phyloP scores from a whole-genome alignment of 2,888 invertebrate species.

The Melipona bicolor region DNA sequence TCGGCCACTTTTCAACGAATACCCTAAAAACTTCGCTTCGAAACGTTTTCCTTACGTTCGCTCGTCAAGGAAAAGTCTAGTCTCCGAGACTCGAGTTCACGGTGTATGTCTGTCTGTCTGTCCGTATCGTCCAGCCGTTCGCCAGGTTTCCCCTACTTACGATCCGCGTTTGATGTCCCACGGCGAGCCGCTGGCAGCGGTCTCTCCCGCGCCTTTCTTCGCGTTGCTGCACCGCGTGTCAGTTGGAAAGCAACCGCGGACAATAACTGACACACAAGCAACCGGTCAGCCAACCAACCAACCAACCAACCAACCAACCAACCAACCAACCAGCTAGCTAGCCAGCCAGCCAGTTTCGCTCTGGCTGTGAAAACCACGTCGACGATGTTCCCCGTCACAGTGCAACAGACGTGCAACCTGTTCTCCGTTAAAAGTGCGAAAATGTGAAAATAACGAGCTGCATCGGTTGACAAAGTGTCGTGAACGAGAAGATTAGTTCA shows the following conservation, averaged over 20 bases:
- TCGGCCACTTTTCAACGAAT: too few relatives aligned
- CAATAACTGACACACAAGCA: slow-evolving; percentile 72
- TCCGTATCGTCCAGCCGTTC: slow-evolving; percentile 48
- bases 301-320: too few relatives aligned
- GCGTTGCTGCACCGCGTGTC: slow-evolving; percentile 78
- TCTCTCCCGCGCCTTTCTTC: slow-evolving; percentile 82
- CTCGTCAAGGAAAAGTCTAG: neutral
- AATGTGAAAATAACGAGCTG: slow-evolving; percentile 9
- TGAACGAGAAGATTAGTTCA: neutral
- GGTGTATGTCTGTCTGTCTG: slow-evolving; percentile 52
- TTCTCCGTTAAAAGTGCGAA: neutral
- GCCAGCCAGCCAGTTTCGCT: slow-evolving; percentile 53
- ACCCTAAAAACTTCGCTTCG: neutral
- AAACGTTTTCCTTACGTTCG: neutral
- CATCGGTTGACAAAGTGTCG: slow-evolving; percentile 3
- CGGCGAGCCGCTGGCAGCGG: slow-evolving; percentile 55
- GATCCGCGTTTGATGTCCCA: slow-evolving; percentile 48
- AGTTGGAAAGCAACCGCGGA: slow-evolving; percentile 80
- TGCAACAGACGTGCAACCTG: neutral
- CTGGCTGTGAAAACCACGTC: slow-evolving; percentile 44
- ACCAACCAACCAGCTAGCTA: slow-evolving; percentile 23
- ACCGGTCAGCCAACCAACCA: slow-evolving; percentile 45
- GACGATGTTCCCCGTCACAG: neutral
- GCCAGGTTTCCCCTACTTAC: slow-evolving; percentile 58
- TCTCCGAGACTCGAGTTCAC: slow-evolving; percentile 5